phyloP scores from a whole-genome alignment of 2,797 vertebrate genomes.

The Gymnothorax javanicus region DNA sequence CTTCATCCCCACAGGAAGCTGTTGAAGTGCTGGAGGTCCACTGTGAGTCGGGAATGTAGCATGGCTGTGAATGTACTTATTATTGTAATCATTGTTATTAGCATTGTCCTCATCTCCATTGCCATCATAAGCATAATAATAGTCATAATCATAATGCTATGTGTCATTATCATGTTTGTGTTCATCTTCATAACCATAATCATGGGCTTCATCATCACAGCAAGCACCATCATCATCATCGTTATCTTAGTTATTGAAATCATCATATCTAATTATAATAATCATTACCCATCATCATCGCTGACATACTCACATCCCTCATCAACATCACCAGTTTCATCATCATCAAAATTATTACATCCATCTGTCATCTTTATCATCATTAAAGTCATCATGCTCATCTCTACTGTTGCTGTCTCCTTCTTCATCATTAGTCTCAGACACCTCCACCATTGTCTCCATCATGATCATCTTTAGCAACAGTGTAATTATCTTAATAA shows the following conservation, averaged over 20 bases:
- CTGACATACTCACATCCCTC: too few relatives aligned
- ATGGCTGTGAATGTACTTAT: not conserved
- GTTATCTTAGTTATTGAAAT: too few relatives aligned
- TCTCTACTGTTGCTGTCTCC: not conserved
- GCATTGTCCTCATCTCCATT: not conserved
- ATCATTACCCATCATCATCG: too few relatives aligned
- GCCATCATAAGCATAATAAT: not conserved
- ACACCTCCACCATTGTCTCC: not conserved
- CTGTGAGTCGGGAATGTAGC: conserved; percentile 81
- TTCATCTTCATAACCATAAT: too few relatives aligned
- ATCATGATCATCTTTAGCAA: too few relatives aligned
- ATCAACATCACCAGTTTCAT: too few relatives aligned
- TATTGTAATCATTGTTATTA: not conserved
- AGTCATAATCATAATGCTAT: not conserved
- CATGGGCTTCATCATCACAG: not conserved
- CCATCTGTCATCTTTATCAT: too few relatives aligned
- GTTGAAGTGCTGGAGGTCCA: conserved; percentile 96
- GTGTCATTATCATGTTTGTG: not conserved
- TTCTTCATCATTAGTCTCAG: not conserved
- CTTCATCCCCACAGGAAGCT: conserved; percentile 86
- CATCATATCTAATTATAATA: too few relatives aligned
- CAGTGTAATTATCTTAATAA: not conserved
- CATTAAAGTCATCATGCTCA: not conserved
- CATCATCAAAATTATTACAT: too few relatives aligned
- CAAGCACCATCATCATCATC: not conserved